phyloP scores from a whole-genome alignment of 1,140 invertebrate species.

The Galleria mellonella region DNA sequence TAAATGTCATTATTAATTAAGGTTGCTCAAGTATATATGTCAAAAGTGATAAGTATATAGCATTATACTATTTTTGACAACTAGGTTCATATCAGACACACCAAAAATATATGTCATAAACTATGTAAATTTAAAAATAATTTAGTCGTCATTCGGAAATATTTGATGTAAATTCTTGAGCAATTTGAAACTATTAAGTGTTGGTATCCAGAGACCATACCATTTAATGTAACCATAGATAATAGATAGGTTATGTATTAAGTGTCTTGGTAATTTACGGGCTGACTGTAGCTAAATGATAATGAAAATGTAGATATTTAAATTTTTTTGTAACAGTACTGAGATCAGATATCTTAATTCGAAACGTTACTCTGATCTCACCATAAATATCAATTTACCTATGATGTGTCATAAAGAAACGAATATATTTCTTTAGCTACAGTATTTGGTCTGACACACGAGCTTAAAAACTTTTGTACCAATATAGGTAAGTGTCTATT shows the following conservation, averaged over 20 bases:
- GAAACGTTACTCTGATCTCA: no score
- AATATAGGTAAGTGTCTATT: conserved; percentile 30
- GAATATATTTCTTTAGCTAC: conserved; percentile 26
- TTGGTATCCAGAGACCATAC: conserved; percentile 15
- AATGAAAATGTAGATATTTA: no score
- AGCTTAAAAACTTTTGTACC: conserved; percentile 60
- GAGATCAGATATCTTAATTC: no score
- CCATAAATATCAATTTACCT: no score
- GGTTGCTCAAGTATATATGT: conserved; percentile 4
- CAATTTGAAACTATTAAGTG: conserved; percentile 33
- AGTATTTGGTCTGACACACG: conserved; percentile 34
- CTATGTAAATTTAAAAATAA: no score
- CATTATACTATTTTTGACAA: no score
- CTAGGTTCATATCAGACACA: no score
- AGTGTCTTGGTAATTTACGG: conserved; percentile 36
- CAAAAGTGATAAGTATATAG: no score
- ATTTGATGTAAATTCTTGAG: conserved; percentile 4
- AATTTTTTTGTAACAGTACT: no score
- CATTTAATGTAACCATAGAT: conserved; percentile 27
- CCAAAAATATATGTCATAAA: no score
- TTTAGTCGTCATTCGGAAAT: no score
- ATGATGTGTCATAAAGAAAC: not conserved
- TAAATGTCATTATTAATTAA: conserved; percentile 16
- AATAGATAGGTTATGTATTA: conserved; percentile 26
- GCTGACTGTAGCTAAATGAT: conserved; percentile 27